These are phyloP conservation scores for Diacarnus erythraeanus DNA, from an alignment of 37 sponge, comb jelly and placozoan species.

Conservation along the genomic window DNA sequence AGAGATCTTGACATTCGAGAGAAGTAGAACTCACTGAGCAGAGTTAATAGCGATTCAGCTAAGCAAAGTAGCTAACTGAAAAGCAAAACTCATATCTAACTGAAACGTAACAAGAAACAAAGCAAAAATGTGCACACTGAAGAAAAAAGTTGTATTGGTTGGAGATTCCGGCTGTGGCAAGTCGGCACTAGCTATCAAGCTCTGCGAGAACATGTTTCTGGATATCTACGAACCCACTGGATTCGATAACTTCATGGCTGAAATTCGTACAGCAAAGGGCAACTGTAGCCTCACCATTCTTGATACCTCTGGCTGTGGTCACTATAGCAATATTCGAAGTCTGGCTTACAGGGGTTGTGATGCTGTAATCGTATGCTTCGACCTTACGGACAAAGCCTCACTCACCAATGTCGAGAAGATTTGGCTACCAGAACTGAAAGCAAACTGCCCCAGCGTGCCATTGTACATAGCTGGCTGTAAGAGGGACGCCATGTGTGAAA, in stretches of 20 bases:
- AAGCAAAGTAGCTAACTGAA: background rate
- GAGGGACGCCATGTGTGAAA: conserved; percentile 32
- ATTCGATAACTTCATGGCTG: conserved; percentile 30
- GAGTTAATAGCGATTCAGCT: too few species aligned
- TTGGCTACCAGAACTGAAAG: conserved; percentile 65
- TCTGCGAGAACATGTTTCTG: conserved; percentile 34
- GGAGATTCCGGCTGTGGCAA: conserved; percentile 75
- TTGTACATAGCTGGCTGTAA: conserved; percentile 76
- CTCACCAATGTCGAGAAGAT: conserved; percentile 40
- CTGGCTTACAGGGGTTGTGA: conserved; percentile 57
- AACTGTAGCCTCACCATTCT: conserved; percentile 34
- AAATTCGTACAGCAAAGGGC: conserved; percentile 24
- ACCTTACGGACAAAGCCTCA: conserved; percentile 43
- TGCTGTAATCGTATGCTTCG: conserved; percentile 66
- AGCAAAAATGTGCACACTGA: conserved; percentile 2
- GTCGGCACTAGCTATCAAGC: conserved; percentile 49
- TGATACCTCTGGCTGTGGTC: conserved; percentile 51
- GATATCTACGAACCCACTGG: conserved; percentile 49
- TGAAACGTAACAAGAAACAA: background rate
- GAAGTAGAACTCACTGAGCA: background rate
- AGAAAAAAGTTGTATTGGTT: conserved; percentile 50
- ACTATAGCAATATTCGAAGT: conserved; percentile 19
- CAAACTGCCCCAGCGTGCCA: conserved; percentile 41
- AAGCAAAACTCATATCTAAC: background rate
- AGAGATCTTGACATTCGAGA: background rate